Percentiles rank a stretch among this genome's conserved stretches.
These are phyloP conservation scores for Drosophila pseudoobscura DNA, from an alignment of 1,140 invertebrate genomes.

Conservation along the genomic window DNA sequence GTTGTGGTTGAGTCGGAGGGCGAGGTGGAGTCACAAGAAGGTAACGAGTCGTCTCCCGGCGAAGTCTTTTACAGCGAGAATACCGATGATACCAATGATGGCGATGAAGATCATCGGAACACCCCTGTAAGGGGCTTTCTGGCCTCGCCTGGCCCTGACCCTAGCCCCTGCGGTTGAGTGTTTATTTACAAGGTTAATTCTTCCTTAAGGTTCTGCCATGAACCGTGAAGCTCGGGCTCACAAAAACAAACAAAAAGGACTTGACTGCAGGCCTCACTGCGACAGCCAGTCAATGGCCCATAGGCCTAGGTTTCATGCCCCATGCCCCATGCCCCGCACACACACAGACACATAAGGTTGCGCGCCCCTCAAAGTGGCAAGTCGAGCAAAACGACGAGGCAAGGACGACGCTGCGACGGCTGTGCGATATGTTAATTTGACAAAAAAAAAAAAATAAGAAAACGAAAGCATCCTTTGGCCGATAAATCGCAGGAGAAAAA, in stretches of 20 bases:
- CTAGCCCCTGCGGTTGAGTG: too few relatives aligned
- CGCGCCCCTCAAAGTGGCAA: slow-evolving; percentile 64
- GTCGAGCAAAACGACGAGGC: slow-evolving; percentile 49
- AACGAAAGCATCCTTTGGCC: slow-evolving; percentile 27
- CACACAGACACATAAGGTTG: slow-evolving; percentile 14
- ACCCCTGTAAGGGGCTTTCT: too few relatives aligned
- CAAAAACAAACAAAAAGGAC: background rate
- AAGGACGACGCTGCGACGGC: slow-evolving; percentile 42
- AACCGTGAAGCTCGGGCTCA: background rate
- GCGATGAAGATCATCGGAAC: too few relatives aligned
- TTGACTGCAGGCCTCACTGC: background rate
- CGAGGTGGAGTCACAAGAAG: too few relatives aligned
- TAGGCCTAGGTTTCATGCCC: background rate
- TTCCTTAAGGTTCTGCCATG: background rate
- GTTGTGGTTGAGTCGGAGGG: too few relatives aligned
- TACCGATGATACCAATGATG: too few relatives aligned
- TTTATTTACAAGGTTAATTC: too few relatives aligned
- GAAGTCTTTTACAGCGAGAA: too few relatives aligned
- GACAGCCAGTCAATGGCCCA: slow-evolving; percentile 5
- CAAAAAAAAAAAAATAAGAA: slow-evolving; percentile 9
- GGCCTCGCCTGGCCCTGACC: too few relatives aligned
- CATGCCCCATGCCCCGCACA: slow-evolving; percentile 6
- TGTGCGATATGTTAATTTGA: slow-evolving; percentile 74
- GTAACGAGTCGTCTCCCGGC: too few relatives aligned
- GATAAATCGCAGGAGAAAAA: slow-evolving; percentile 44